Evolutionary conservation across 2,888 invertebrate species (phyloP), one percentile per base, ranked within the genome.

Genomic region (Fragum whitleyi): DNA sequence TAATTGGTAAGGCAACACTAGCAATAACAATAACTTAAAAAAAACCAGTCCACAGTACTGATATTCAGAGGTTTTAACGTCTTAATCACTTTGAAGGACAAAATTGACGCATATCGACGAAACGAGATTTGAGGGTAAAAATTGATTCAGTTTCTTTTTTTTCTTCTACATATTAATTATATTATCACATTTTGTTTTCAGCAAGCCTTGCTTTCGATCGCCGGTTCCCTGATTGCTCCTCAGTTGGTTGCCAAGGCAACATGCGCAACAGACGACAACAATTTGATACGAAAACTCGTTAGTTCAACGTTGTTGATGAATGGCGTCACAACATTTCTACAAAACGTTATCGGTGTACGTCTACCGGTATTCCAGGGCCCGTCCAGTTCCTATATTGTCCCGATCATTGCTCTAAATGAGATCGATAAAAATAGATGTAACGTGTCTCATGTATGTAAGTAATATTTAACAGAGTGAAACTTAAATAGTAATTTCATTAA

Each of bases 361-460:
- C 75, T 90, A 28, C 89, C 89, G 0, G 74, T 90, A 11, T 90
- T 83, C 61, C 89, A 90, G 76, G 89, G 88, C 1, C 88, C 88
- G 6, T 85, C 86, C 9, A 79, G 80, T 19, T 77, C 83, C 2
- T 90, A 90, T 72, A 83, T 87, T 19, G 83, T 90, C 2, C 90
- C 90, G 0, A 74, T 90, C n/a, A 75, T 90, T 16, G 86, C 88
- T 1, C 61, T 89, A n/a, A 77, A 83, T 32, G 69, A 81, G 3
- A 71, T 89, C 11, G 84, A 88, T 23, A 74, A 77, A 2, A 69
- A 36, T 7, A 74, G 84, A 59, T 87, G 87, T 62, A 71, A 83
- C 53, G 32, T 81, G 0, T 39, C 67, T 32, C 51, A 61, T 39
- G 39, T 77, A 51, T 72, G 73, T 67, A 67, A 68, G 68, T 57